Evolutionary conservation across 2,113 vertebrate species (phyloP).

Genomic region (Sula dactylatra): DNA sequence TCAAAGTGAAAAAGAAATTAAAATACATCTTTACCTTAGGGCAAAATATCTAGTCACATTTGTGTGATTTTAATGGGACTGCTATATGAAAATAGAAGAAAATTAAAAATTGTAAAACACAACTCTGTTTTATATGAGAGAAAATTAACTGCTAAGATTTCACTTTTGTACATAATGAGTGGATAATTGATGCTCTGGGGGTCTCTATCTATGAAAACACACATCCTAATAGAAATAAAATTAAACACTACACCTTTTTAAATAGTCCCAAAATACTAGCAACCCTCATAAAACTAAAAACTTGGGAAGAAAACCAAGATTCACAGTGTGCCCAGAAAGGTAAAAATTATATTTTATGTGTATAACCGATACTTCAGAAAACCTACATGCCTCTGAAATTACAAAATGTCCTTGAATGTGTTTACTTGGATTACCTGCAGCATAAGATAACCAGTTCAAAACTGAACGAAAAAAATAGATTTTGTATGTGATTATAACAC

Average conservation of each 20-base stretch:
- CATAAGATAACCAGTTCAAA: not conserved
- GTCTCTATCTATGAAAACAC: not conserved
- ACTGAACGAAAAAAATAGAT: not conserved
- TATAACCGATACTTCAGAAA: not conserved
- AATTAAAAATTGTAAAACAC: not conserved
- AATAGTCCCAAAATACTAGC: not conserved
- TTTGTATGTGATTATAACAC: not conserved
- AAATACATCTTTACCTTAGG: not conserved
- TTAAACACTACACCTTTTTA: not conserved
- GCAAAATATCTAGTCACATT: not conserved
- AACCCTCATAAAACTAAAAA: not conserved
- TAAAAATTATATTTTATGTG: not conserved
- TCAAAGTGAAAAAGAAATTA: not conserved
- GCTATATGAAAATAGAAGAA: not conserved
- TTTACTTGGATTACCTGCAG: not conserved
- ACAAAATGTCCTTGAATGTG: not conserved
- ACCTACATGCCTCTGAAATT: not conserved
- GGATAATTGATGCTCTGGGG: not conserved
- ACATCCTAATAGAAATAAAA: not conserved
- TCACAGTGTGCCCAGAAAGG: not conserved
- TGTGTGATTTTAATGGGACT: not conserved
- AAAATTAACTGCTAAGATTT: not conserved
- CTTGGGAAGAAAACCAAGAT: not conserved
- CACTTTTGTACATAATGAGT: not conserved
- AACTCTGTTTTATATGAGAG: not conserved